Evolutionary conservation across 2,888 invertebrate species (phyloP), one percentile per base, ranked within the genome.

Genomic region (Scaptomyza cyrtandrae): DNA sequence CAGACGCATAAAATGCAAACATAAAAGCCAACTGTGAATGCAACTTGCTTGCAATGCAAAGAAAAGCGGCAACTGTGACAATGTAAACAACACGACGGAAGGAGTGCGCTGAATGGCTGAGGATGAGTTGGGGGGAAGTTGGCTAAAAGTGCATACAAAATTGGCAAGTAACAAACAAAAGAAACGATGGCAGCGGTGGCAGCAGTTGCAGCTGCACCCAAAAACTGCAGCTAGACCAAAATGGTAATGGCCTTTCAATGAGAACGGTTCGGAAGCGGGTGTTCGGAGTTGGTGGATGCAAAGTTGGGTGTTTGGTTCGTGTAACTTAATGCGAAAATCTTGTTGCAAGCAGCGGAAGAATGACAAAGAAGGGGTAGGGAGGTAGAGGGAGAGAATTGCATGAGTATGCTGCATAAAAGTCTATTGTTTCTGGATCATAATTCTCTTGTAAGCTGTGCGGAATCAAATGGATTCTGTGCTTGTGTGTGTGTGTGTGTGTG

Each of bases 401-500:
- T 31, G 29, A 78, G 62, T 31, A 45, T 57, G 75, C 52, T 57
- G 71, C 73, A 78, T 80, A 89, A 85, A 89, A 86, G 89, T 89
- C 88, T 83, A 86, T 86, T 86, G 89, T 90, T 87, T 85, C 74
- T 71, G 69, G 72, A 86, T 89, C 86, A 86, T 86, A 86, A 86
- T 89, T 89, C 88, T 89, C 81, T 63, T 88, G 86, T 86, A 86
- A 86, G 89, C 89, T 66, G 58, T 45, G 54, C 53, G 49, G 27
- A 41, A 54, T 59, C 78, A 61, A 60, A 77, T 52, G 64, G 64
- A 72, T 52, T 46, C 46, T 14, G 10, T 39, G 14, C 10, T 1
- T 33, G 0, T 48, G 13, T 45, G 6, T 39, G 14, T 48, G 29
- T 45, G 29, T 45, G 27, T n/a, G n/a, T 27, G 27, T 14, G 45